Base-by-base conservation (phyloP, 1,140 invertebrate species). In the Euglossa dilemma region DNA sequence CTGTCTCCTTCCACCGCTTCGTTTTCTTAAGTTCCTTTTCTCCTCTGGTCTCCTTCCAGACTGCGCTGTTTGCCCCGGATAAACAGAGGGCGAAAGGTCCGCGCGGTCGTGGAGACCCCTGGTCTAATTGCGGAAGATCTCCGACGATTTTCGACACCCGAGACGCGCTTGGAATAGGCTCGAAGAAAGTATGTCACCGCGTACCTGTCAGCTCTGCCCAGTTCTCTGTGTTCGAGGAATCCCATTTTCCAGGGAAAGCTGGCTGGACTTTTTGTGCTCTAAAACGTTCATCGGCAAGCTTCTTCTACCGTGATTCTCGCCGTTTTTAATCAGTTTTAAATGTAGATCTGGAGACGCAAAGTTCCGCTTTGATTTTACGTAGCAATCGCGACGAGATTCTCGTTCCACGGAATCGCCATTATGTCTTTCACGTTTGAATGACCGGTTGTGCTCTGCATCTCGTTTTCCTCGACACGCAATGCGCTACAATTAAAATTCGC, bases 61-160 rank as follows among this genome's bases (percentile, higher is more conserved):
- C 70, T 23, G 28, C 67, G 50, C 18, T 85, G 52, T 80, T 87
- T 83, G 66, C 56, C 66, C 57, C 36, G 50, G 56, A 80, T 87
- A 85, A 88, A 84, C 70, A 85, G 43, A 86, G 67, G 69, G 64
- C 43, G 56, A 64, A 80, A 64, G 67, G 72, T 75, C 14, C 57
- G 45, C 57, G 45, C 28, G 18, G 64, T 43, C 45, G 54, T 25
- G 36, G 25, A 66, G 56, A 0, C 20, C 50, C 50, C 20, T 57
- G 36, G 47, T 63, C 77, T 81, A 81, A 85, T 87, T 82, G 43
- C 69, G 16, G 18, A 18, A 77, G 81, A 86, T 75, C 43, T 66
- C 43, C 6, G 20, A 47, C 47, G 63, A 70, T 70, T 54, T 25
- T 56, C 9, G 36, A 8, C 7, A 14, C 5, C 45, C 16, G 9